Evolutionary conservation across 2,888 invertebrate genomes (phyloP).

Genomic region (Pyrocoelia pectoralis): DNA sequence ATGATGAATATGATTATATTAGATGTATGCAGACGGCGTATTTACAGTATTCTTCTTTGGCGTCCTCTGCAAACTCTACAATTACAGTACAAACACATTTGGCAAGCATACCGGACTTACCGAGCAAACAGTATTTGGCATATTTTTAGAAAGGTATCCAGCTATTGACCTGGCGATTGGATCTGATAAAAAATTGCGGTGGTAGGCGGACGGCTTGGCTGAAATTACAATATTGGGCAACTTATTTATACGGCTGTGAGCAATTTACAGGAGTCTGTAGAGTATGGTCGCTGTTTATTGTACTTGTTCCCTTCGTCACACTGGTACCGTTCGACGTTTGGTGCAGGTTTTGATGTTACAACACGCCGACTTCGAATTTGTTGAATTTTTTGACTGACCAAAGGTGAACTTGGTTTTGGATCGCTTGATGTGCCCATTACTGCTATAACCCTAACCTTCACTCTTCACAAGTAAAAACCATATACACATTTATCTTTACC

Average conservation of each 20-base stretch:
- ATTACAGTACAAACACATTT: too few species aligned
- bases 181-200: constrained; percentile 46
- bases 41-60: too few species aligned
- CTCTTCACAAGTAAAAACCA: constrained; percentile 53
- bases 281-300: not conserved
- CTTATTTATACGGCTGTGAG: too few species aligned
- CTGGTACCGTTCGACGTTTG: not conserved
- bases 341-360: not conserved
- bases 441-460: constrained; percentile 60
- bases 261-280: constrained; percentile 20
- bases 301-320: not conserved
- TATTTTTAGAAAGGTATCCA: constrained; percentile 55
- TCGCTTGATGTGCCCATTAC: constrained; percentile 42
- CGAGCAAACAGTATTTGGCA: constrained; percentile 38
- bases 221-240: too few species aligned
- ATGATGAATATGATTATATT: too few species aligned
- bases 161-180: constrained; percentile 58
- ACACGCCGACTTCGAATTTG: constrained; percentile 27
- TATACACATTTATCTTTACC: constrained; percentile 38
- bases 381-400: constrained; percentile 13
- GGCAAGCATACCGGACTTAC: not conserved
- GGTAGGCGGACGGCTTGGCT: constrained; percentile 10
- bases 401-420: constrained; percentile 33
- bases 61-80: too few species aligned
- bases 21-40: too few species aligned